Conservation (phyloP, 2,888 invertebrate species). For the Synanthedon vespiformis region DNA sequence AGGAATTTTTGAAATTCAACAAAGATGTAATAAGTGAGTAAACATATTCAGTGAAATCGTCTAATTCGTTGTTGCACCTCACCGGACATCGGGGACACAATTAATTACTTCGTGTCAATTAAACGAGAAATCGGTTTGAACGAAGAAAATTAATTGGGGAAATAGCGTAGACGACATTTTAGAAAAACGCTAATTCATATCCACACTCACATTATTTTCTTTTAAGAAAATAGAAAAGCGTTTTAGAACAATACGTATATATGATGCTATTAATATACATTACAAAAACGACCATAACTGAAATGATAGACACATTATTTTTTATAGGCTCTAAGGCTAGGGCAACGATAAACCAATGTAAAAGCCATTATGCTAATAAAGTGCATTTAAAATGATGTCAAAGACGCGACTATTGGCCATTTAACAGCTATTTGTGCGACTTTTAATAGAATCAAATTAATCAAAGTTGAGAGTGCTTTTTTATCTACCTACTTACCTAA, state of each 20-base stretch:
- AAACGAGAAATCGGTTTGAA: neutral
- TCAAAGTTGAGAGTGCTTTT: too few relatives aligned
- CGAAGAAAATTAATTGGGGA: neutral
- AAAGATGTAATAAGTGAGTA: too few relatives aligned
- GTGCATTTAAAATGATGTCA: neutral
- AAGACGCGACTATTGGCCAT: neutral
- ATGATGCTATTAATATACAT: too few relatives aligned
- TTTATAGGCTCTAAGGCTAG: neutral
- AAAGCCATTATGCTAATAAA: slow-evolving; percentile 5
- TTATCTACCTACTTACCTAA: too few relatives aligned
- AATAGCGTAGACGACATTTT: too few relatives aligned
- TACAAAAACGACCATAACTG: neutral
- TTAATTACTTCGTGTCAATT: neutral
- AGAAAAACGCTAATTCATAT: too few relatives aligned
- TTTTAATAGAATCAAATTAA: too few relatives aligned
- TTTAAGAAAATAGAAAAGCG: too few relatives aligned
- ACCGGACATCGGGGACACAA: neutral
- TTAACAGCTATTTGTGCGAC: too few relatives aligned
- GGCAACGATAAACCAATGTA: slow-evolving; percentile 3
- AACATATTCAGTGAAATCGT: neutral
- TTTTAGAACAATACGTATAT: too few relatives aligned
- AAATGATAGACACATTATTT: neutral
- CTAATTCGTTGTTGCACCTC: neutral
- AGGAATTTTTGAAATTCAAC: too few relatives aligned
- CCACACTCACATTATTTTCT: too few relatives aligned